A percentile compares a stretch with the other conserved stretches of the same genome.
Conservation (phyloP, 2,113 vertebrate genomes). For the Dipodomys ordii region DNA sequence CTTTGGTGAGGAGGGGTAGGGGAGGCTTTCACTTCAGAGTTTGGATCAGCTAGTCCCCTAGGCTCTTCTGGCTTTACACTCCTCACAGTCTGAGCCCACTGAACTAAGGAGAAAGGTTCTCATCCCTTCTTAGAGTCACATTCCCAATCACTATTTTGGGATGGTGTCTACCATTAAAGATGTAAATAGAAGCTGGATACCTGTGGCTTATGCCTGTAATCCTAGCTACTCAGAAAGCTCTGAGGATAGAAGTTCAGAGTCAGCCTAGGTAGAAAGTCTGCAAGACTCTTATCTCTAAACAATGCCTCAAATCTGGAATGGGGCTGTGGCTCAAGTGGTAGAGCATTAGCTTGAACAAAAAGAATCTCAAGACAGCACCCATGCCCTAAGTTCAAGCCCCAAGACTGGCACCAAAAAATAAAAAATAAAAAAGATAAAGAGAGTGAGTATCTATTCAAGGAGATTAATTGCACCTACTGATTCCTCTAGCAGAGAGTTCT, state of each 20-base stretch:
- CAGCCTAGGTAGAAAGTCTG: too few relatives aligned
- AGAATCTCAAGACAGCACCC: too few relatives aligned
- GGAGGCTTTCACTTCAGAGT: background rate
- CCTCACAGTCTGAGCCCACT: background rate
- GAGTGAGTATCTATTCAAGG: background rate
- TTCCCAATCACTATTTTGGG: background rate
- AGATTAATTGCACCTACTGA: background rate
- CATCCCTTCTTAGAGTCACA: background rate
- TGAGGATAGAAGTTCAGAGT: too few relatives aligned
- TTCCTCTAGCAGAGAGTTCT: conserved; percentile 1
- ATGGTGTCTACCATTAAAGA: background rate
- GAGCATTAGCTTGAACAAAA: too few relatives aligned
- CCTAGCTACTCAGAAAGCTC: too few relatives aligned
- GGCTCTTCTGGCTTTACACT: background rate
- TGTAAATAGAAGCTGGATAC: background rate
- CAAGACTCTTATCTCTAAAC: too few relatives aligned
- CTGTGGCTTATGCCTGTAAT: too few relatives aligned
- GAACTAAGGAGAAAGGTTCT: background rate
- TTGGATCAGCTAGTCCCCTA: background rate
- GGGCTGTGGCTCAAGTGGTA: too few relatives aligned
- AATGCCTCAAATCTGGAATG: too few relatives aligned
- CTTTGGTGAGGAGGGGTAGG: background rate
- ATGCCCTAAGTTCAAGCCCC: too few relatives aligned
- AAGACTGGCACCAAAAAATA: too few relatives aligned
- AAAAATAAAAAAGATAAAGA: background rate